A percentile compares a stretch with the other conserved stretches of the same genome.
Conservation (phyloP, 2,797 vertebrate species). For the Emydoidea blandingii region DNA sequence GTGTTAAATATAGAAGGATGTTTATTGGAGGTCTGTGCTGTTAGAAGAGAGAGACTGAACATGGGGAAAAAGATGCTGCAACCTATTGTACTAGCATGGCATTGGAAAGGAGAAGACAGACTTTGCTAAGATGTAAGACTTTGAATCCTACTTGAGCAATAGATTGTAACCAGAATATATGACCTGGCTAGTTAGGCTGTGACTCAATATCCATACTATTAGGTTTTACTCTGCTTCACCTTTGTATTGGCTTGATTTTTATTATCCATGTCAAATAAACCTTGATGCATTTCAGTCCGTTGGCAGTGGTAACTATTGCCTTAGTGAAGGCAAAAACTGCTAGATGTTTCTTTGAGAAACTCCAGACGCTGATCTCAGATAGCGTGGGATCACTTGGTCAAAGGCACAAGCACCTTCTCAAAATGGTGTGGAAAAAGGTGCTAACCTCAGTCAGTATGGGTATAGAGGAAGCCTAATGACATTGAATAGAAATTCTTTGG, state of each 20-base stretch:
- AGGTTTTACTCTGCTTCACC: neutral
- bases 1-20: neutral
- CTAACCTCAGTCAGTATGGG: neutral
- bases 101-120: neutral
- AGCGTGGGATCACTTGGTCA: neutral
- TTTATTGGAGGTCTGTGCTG: neutral
- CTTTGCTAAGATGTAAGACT: neutral
- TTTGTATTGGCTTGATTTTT: neutral
- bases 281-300: neutral
- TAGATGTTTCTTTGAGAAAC: neutral
- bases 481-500: neutral
- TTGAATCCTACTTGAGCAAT: neutral
- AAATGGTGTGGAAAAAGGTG: constrained; percentile 47
- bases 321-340: neutral
- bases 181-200: neutral
- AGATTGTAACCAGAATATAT: neutral
- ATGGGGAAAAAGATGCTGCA: neutral
- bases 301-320: neutral
- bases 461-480: neutral
- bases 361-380: neutral
- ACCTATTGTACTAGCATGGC: too few relatives aligned
- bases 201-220: neutral
- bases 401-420: neutral
- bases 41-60: neutral
- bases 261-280: rapidly evolving